Evolutionary conservation across 2,888 invertebrate genomes (phyloP), one percentile per base, ranked within the genome.

Genomic region (Ctena decussata): DNA sequence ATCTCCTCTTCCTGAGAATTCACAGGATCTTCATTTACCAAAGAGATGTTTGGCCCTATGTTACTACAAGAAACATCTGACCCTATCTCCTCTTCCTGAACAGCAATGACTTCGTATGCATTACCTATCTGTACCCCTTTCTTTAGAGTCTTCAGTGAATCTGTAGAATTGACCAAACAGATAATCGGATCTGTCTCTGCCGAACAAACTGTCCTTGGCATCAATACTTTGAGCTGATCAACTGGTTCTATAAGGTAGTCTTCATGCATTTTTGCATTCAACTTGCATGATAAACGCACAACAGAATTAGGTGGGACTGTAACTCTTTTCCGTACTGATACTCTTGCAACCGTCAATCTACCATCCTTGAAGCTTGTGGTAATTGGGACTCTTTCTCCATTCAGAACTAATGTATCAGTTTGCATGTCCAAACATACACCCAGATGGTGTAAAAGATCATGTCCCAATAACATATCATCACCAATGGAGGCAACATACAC

Each of bases 301-400:
- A 74, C 74, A 18, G 74, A 74, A 46, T 80, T 80, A 37, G 82
- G 82, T 0, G 82, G 82, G n/a, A 82, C 65, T 27, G 76, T 70
- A 5, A 35, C 37, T 57, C 46, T 76, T 49, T 41, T 77, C 24
- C 3, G 0, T 1, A 80, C 0, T 24, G 24, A 37, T 5, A 73
- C 80, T 32, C 24, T 32, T 6, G 72, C 78, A 27, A 72, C 27
- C 30, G 30, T 18, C 8, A 53, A 57, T 27, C 27, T 53, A 15
- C 49, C 35, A 39, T 71, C 35, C 35, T 71, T n/a, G 32, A 76
- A 71, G 35, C n/a, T 37, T 1, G 77, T 77, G 24, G 24, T 39
- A n/a, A 77, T 30, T 3, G 70, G 76, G 12, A 81, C 57, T 8
- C 32, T 21, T 70, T 81, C 70, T 30, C 76, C 76, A 41, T 81